Evolutionary conservation across 2,797 vertebrate species (phyloP).

Genomic region (Oreochromis grahami): DNA sequence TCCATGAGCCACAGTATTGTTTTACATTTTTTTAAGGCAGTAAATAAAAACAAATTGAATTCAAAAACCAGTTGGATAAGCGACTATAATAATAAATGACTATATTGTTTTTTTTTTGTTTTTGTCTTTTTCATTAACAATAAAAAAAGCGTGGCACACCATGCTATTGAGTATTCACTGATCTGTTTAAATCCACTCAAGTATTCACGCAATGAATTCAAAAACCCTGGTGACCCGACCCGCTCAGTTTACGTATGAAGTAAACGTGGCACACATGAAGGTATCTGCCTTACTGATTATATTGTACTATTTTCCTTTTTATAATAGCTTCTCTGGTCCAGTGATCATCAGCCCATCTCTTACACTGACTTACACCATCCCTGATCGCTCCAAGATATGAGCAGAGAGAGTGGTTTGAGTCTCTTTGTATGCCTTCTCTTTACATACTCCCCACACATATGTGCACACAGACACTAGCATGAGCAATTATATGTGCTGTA

Average conservation of each 20-base stretch:
- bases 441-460: background rate
- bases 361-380: conserved; percentile 20
- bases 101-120: background rate
- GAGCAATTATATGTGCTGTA: background rate
- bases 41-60: background rate
- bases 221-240: rapidly evolving
- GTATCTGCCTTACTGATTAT: background rate
- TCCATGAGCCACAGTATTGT: background rate
- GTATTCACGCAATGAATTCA: rapidly evolving
- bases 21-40: background rate
- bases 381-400: conserved; percentile 14
- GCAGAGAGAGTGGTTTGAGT: background rate
- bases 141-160: background rate
- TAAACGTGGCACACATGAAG: background rate
- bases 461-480: background rate
- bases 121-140: background rate
- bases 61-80: background rate
- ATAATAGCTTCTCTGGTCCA: background rate
- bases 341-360: background rate
- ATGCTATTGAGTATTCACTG: background rate
- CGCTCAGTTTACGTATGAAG: background rate
- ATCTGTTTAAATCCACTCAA: background rate
- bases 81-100: background rate
- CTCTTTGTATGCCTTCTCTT: background rate
- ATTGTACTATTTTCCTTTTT: background rate